Evolutionary conservation across 2,888 invertebrate genomes (phyloP).

Genomic region (Carpatolechia fugitivella): DNA sequence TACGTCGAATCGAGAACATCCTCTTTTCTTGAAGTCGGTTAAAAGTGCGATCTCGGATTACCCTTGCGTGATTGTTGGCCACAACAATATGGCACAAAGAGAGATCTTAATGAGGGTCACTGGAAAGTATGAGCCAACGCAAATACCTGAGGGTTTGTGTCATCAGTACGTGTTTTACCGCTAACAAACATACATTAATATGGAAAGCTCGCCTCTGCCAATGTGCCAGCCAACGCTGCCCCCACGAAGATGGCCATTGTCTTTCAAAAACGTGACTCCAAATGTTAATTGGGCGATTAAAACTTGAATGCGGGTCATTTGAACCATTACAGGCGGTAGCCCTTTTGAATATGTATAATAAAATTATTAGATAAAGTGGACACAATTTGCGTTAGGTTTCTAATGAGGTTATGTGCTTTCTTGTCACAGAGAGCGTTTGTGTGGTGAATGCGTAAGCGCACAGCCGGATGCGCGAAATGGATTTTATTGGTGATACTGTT

Average conservation of each 20-base stretch:
- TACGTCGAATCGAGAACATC: no score
- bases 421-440: conserved; percentile 72
- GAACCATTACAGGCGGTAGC: conserved; percentile 67
- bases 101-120: conserved; percentile 19
- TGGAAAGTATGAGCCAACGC: conserved; percentile 50
- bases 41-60: neutral
- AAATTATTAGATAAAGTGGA: conserved; percentile 73
- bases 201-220: conserved; percentile 72
- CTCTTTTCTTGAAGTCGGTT: no score
- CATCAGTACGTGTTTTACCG: conserved; percentile 75
- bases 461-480: conserved; percentile 76
- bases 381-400: conserved; percentile 76
- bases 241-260: conserved; percentile 78
- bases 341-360: conserved; percentile 79
- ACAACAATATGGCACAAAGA: neutral
- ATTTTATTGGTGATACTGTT: conserved; percentile 66
- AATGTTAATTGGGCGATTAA: conserved; percentile 79
- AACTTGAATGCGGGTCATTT: conserved; percentile 78
- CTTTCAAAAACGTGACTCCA: conserved; percentile 76
- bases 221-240: conserved; percentile 75
- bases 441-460: conserved; percentile 69
- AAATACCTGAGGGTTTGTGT: conserved; percentile 65
- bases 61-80: neutral
- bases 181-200: conserved; percentile 79
- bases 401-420: conserved; percentile 79